These are phyloP conservation scores for Halocaridina rubra DNA, from an alignment of 2,888 invertebrate genomes.

Conservation along the genomic window DNA sequence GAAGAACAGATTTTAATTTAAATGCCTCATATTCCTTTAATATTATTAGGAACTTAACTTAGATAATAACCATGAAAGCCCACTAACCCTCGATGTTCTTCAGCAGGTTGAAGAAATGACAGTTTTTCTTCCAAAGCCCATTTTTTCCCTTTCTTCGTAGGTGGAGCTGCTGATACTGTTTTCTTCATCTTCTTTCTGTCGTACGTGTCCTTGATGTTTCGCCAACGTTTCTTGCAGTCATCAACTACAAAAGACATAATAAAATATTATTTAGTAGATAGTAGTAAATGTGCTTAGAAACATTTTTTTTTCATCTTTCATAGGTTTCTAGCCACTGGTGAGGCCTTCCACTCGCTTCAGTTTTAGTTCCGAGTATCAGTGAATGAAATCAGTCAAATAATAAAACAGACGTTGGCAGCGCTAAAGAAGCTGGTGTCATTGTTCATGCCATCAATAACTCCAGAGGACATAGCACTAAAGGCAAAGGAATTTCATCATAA, in stretches of 20 bases:
- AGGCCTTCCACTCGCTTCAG: constrained; percentile 20
- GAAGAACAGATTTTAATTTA: neutral
- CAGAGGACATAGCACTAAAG: constrained; percentile 13
- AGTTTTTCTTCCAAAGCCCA: too few species aligned
- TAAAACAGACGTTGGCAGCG: constrained; percentile 28
- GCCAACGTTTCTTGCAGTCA: constrained; percentile 3
- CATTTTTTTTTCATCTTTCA: neutral
- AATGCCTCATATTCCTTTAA: neutral
- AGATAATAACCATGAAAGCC: constrained; percentile 10
- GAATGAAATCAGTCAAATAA: constrained; percentile 33
- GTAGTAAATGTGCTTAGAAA: neutral
- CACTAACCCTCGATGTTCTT: constrained; percentile 11
- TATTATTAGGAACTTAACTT: constrained; percentile 7
- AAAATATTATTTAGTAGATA: neutral
- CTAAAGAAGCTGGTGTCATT: constrained; percentile 28
- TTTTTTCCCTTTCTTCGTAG: too few species aligned
- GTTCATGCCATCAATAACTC: constrained; percentile 15
- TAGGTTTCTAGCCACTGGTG: constrained; percentile 24
- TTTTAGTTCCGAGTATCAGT: constrained; percentile 29
- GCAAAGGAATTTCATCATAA: constrained; percentile 7
- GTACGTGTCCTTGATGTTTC: constrained; percentile 11
- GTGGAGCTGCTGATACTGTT: too few species aligned
- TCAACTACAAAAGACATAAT: constrained; percentile 5
- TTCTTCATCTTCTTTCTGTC: constrained; percentile 23
- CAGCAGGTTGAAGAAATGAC: too few species aligned